These are phyloP conservation scores for Cataglyphis livida DNA, from an alignment of 2,888 invertebrate genomes.

Conservation along the genomic window DNA sequence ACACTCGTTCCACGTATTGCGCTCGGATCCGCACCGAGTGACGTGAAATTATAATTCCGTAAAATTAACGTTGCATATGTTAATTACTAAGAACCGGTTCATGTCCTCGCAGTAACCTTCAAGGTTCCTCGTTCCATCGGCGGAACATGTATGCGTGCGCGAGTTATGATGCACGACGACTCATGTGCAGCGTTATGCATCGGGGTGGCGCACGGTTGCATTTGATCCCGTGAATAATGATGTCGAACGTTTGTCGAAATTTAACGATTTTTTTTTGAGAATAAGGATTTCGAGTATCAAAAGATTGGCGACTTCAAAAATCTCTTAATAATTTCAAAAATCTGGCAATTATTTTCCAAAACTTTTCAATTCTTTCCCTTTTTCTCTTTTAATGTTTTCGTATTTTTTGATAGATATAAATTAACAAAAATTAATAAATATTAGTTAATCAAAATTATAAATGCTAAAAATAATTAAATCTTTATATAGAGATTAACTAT, in stretches of 20 bases:
- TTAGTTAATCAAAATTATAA: neutral
- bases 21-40: conserved; percentile 72
- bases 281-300: neutral
- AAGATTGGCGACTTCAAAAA: neutral
- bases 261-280: neutral
- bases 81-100: conserved; percentile 83
- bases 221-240: conserved; percentile 1
- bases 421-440: neutral
- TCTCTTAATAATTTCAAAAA: neutral
- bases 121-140: conserved; percentile 63
- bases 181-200: conserved; percentile 32
- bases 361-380: no score
- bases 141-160: conserved; percentile 34
- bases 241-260: conserved; percentile 2
- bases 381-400: no score
- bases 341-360: neutral
- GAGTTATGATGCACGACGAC: conserved; percentile 57
- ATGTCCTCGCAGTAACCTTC: conserved; percentile 65
- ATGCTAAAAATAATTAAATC: neutral
- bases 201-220: conserved; percentile 21
- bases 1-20: conserved; percentile 65
- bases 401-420: neutral
- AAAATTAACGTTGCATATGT: conserved; percentile 83
- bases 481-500: neutral
- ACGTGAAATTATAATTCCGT: conserved; percentile 83